Base-by-base conservation (phyloP, 2,888 invertebrate species). In the Amiota communis region DNA sequence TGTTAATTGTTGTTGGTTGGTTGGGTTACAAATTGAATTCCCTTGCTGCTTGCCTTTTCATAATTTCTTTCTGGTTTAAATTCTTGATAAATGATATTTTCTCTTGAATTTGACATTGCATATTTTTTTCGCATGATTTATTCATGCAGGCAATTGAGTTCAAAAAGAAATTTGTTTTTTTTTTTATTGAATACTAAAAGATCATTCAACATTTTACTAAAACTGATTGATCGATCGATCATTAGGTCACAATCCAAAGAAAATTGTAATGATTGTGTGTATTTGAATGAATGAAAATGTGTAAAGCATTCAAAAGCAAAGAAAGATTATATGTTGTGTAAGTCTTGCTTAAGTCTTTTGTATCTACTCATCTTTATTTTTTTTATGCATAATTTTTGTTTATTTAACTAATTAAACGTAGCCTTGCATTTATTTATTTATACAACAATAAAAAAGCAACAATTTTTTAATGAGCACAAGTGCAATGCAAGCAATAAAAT, bases 281-380 rank as follows among this genome's bases (percentile, higher is more conserved):
- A 17, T 49, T 67, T 53, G 12, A n/a, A 23, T 46, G 63, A 63
- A 63, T 12, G 46, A 63, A 63, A 20, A 20, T 59, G 23, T 23
- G 23, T 23, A n/a, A n/a, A n/a, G n/a, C n/a, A 23, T 23, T 23
- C 23, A 23, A 23, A 23, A 8, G 59, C 20, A 59, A 59, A 53
- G n/a, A 53, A 53, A 53, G 15, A 53, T 53, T 53, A 53, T 8
- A 53, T 9, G 53, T n/a, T 53, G n/a, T 53, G 13, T 15, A 53
- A 53, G 53, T n/a, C n/a, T 84, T 77, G 83, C 85, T 85, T 83
- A 84, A 86, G 85, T 83, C 65, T 65, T 65, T 65, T 48, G 65
- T 59, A 20, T 59, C 20, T 23, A 20, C 59, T 9, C 59, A 59
- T 17, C 12, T 59, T 59, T 9, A n/a, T 59, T 59, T 12, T 57